Percentiles rank a stretch among this genome's conserved stretches.
These are phyloP conservation scores for Urocolius indicus DNA, from an alignment of 2,113 vertebrate species.

Conservation along the genomic window DNA sequence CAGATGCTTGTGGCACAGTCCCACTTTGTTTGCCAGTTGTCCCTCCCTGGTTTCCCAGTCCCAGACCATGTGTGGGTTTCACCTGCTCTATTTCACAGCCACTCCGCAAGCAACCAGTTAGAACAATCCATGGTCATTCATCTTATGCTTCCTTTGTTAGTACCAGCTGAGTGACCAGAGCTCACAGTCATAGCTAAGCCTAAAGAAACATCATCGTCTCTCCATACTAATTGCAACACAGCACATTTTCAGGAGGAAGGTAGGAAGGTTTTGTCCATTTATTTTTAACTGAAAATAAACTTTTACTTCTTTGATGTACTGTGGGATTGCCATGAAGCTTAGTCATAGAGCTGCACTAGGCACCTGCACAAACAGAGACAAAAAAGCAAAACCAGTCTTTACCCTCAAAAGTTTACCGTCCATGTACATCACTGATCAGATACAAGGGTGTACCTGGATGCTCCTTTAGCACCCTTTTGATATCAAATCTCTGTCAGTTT, in stretches of 20 bases:
- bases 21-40: neutral
- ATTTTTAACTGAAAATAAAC: neutral
- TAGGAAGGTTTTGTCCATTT: neutral
- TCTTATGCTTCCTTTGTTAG: neutral
- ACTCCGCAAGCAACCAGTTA: neutral
- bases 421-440: neutral
- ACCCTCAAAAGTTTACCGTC: neutral
- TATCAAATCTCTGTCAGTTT: neutral
- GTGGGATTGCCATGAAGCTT: neutral
- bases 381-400: neutral
- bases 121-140: neutral
- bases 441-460: neutral
- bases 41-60: constrained; percentile 16
- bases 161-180: neutral
- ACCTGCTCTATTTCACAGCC: neutral
- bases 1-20: constrained; percentile 6
- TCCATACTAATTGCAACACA: neutral
- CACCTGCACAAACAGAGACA: constrained; percentile 13
- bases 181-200: neutral
- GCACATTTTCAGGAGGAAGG: neutral
- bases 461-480: neutral
- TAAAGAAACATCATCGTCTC: neutral
- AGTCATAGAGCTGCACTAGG: neutral
- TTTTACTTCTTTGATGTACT: neutral
- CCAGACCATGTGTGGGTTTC: constrained; percentile 12